A percentile compares a stretch with the other conserved stretches of the same genome.
Evolutionary conservation across 1,140 invertebrate species (phyloP).

Genomic region (Bombus soroeensis): DNA sequence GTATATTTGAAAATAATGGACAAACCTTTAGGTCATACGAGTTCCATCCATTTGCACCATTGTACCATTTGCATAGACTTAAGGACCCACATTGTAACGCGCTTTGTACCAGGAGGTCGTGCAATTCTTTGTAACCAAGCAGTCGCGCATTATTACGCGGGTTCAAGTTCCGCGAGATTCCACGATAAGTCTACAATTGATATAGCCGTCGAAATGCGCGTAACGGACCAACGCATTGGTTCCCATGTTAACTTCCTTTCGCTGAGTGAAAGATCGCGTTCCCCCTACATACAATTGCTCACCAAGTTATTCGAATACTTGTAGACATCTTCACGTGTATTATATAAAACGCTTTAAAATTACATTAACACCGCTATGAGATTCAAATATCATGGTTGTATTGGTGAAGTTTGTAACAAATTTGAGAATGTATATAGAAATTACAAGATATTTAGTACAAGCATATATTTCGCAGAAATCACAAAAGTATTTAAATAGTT

Average conservation of each 20-base stretch:
- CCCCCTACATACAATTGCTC: neutral
- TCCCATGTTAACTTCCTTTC: neutral
- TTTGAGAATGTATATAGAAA: too few species aligned
- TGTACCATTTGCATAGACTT: conserved; percentile 68
- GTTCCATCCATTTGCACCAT: conserved; percentile 70
- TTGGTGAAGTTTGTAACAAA: too few species aligned
- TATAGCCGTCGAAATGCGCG: conserved; percentile 50
- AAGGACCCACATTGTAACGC: conserved; percentile 67
- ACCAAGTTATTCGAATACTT: neutral
- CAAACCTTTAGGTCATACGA: conserved; percentile 71
- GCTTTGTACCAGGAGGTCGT: conserved; percentile 73
- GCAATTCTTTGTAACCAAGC: conserved; percentile 53
- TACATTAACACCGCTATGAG: too few species aligned
- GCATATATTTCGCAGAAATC: too few species aligned
- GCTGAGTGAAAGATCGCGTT: neutral
- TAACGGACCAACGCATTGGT: conserved; percentile 32
- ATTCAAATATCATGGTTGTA: too few species aligned
- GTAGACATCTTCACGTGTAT: neutral
- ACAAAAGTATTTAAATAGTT: too few species aligned
- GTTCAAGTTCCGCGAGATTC: conserved; percentile 70
- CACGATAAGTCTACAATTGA: conserved; percentile 59
- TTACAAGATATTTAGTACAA: too few species aligned
- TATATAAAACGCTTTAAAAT: too few species aligned
- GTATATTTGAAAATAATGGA: conserved; percentile 41
- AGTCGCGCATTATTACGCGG: conserved; percentile 66